Evolutionary conservation across 2,113 vertebrate species (phyloP), one percentile per base, ranked within the genome.

Genomic region (Tetraodon nigroviridis): DNA sequence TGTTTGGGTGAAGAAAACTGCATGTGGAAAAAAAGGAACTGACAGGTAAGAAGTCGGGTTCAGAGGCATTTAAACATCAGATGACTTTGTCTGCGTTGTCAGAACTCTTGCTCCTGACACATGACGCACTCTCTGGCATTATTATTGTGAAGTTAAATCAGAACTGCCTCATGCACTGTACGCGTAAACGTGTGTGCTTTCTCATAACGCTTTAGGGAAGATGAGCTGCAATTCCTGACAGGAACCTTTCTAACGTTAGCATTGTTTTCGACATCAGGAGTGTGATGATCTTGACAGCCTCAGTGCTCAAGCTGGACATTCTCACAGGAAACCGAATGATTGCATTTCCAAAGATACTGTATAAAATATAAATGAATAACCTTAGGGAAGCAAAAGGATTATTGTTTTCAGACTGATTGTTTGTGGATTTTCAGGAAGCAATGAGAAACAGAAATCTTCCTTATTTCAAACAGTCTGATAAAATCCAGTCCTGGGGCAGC

Each of bases 211-310:
- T 55, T 58, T 12, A 11, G 32, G 32, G 12, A 12, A 56, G 32
- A 52, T 67, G 48, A 77, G 58, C 68, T 29, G 20, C 60, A 69
- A 64, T 68, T 37, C 21, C 41, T 66, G 73, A 79, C 68, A 62
- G 62, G 55, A 60, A 58, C 54, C 54, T 64, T 55, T 78, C 71
- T 32, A 11, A 47, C 32, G 7, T 42, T 24, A 69, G 71, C 22
- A 67, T 70, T 58, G 46, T 54, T 67, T 71, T 50, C 32, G 5
- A 44, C 22, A 24, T 46, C 22, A 79, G 60, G 51, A 37, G 22
- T 69, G 61, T 58, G 54, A 77, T 67, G 67, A 59, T 52, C 22
- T 64, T 55, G 67, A 76, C 69, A 73, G 67, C 42, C 27, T 42
- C n/a, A 0, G 18, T 7, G 48, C 22, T 27, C 24, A 6, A 27